These are phyloP conservation scores for Lordiphosa stackelbergi DNA, from an alignment of 1,140 invertebrate species.

Conservation along the genomic window DNA sequence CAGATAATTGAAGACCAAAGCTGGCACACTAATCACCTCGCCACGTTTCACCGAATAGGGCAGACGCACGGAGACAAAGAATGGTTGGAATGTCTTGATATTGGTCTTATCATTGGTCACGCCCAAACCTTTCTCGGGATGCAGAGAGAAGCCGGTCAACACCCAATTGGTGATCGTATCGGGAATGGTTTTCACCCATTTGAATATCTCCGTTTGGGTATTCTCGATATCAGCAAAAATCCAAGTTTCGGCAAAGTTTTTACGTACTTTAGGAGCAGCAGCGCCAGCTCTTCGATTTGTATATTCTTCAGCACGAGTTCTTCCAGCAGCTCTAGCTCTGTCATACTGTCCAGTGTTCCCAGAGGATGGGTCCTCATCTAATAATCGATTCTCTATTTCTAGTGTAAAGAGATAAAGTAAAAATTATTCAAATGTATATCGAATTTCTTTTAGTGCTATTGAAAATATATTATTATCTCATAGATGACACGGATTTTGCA, in stretches of 20 bases:
- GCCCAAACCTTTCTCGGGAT: constrained; percentile 89
- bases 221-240: constrained; percentile 68
- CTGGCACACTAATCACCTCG: constrained; percentile 72
- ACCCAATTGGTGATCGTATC: constrained; percentile 96
- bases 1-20: constrained; percentile 72
- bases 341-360: background rate
- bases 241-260: constrained; percentile 71
- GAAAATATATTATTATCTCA: too few relatives aligned
- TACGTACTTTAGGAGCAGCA: constrained; percentile 33
- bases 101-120: constrained; percentile 85
- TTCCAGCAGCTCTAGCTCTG: too few relatives aligned
- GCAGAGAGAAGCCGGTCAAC: constrained; percentile 93
- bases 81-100: constrained; percentile 91
- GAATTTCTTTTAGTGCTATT: too few relatives aligned
- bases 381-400: too few relatives aligned
- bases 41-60: constrained; percentile 91
- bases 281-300: background rate
- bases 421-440: background rate
- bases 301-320: too few relatives aligned
- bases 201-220: constrained; percentile 59
- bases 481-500: too few relatives aligned
- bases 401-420: constrained; percentile 13
- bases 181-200: constrained; percentile 82
- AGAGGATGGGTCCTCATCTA: too few relatives aligned
- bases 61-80: constrained; percentile 88